phyloP scores from a whole-genome alignment of 2,797 vertebrate species.

The Naso thynnoides region DNA sequence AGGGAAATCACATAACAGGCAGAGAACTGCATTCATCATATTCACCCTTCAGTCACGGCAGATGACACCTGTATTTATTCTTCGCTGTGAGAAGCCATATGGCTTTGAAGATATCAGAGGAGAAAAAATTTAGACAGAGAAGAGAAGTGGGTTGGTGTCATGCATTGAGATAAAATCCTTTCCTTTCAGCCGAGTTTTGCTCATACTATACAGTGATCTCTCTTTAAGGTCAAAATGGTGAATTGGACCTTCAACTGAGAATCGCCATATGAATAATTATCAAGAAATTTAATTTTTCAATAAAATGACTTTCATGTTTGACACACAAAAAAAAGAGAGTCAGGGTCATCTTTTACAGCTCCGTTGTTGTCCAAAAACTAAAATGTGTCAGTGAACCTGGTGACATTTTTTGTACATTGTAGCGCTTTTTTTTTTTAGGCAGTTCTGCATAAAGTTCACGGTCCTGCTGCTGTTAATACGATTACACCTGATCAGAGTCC shows the following conservation, averaged over 20 bases:
- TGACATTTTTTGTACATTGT: too few relatives aligned
- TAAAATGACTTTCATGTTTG: too few relatives aligned
- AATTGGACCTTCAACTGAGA: too few relatives aligned
- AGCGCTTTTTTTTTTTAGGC: neutral
- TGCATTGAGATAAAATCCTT: neutral
- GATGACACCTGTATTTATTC: slow-evolving; percentile 54
- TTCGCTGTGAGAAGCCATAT: slow-evolving; percentile 25
- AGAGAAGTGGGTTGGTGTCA: slow-evolving; percentile 11
- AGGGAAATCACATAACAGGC: slow-evolving; percentile 55
- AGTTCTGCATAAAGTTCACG: neutral
- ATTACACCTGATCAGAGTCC: too few relatives aligned
- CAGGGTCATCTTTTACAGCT: neutral
- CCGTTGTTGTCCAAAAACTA: neutral
- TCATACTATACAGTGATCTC: neutral
- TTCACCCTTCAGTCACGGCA: slow-evolving; percentile 45
- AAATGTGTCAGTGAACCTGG: neutral
- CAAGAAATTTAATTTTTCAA: neutral
- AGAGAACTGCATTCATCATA: slow-evolving; percentile 57
- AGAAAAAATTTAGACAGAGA: slow-evolving; percentile 8
- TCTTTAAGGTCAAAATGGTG: neutral
- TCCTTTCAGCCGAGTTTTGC: neutral
- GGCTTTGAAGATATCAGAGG: slow-evolving; percentile 23
- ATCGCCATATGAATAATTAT: neutral
- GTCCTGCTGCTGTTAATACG: neutral
- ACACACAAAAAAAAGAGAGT: too few relatives aligned